Base-by-base conservation (phyloP, 2,888 invertebrate species). In the Tachystola acroxantha region DNA sequence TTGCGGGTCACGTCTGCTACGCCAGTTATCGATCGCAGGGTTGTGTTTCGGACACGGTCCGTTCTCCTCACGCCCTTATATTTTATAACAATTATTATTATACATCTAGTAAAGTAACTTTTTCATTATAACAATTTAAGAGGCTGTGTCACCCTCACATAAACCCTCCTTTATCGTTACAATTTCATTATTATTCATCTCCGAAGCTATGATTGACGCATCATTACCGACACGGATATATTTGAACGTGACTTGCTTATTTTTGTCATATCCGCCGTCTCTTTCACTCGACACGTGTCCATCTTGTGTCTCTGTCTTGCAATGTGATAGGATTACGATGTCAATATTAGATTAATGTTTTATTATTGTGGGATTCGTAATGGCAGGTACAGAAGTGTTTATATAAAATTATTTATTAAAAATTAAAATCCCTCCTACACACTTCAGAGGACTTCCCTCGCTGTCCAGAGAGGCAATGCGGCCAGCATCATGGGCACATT, bases 181-280 rank as follows among this genome's bases (percentile, higher is more conserved):
- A 3, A 32, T 32, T 32, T 32, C 32, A 47, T 51, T 42, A 39
- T 36, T 19, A 47, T 42, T 52, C 55, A 53, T 62, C 53, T 50
- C 36, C 36, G 25, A 33, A 48, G 37, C 27, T 20, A 30, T 67
- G 72, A 72, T 64, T 70, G 72, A 72, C 70, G 63, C 51, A 55
- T 67, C 69, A 69, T 72, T 72, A 71, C 59, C 42, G 47, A 45
- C 47, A 42, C 45, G 52, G 27, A 27, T 11, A 55, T 46, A 59
- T 58, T 59, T 50, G 50, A 48, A 45, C 50, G 52, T 71, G 71
- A 69, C 66, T 66, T 58, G 66, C 58, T 48, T 38, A 32, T 40
- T 39, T 38, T 38, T n/a, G 24, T 24, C 19, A 29, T 41, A 10
- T 13, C 13, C n/a, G n/a, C 14, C 33, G 1, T 62, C 66, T 35